Conservation (phyloP, 2,888 invertebrate species). For the Lumbricus terrestris region DNA sequence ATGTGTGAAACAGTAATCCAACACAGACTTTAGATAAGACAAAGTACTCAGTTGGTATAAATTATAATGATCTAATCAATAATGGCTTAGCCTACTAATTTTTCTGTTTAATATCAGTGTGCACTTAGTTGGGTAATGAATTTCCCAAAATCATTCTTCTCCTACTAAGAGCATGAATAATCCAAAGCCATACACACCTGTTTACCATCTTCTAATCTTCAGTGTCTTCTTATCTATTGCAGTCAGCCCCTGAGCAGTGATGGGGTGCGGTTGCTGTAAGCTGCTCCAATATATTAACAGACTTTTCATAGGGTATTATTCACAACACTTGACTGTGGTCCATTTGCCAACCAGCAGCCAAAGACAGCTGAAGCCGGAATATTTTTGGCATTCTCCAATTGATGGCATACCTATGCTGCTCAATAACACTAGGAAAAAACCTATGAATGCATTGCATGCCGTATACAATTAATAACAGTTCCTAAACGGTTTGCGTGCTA, state of each 20-base stretch:
- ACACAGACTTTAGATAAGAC: too few species aligned
- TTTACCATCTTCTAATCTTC: background rate
- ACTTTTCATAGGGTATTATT: background rate
- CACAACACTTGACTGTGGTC: background rate
- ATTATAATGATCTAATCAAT: too few species aligned
- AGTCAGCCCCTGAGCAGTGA: background rate
- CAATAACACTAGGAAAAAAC: background rate
- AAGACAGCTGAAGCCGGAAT: background rate
- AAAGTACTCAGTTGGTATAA: too few species aligned
- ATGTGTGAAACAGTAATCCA: too few species aligned
- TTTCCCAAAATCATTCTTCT: background rate
- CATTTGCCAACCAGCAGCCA: background rate
- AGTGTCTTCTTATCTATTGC: conserved; percentile 3
- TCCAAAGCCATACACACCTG: background rate
- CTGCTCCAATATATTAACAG: background rate
- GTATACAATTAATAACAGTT: background rate
- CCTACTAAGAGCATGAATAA: background rate
- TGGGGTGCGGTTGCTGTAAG: background rate
- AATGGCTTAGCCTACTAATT: too few species aligned
- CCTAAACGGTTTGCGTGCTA: background rate
- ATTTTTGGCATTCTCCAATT: background rate
- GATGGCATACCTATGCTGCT: background rate
- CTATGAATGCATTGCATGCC: too few species aligned
- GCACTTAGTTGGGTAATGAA: background rate
- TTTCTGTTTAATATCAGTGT: background rate